Evolutionary conservation across 2,113 vertebrate species (phyloP), one percentile per base, ranked within the genome.

Genomic region (Panthera leo): DNA sequence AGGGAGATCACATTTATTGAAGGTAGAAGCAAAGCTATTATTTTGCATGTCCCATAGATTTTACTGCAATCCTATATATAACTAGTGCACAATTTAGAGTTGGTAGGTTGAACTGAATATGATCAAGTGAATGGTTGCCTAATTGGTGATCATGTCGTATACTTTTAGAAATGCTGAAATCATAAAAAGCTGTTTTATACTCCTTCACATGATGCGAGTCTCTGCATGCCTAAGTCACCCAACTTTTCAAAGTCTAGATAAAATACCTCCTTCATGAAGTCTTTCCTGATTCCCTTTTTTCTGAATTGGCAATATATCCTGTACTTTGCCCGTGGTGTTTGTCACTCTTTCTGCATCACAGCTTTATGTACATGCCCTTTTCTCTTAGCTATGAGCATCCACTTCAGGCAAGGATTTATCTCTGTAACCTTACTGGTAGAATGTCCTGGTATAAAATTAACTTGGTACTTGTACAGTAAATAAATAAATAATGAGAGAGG

Each of bases 21-120:
- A 97, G 87, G 92, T 79, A 98, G 93, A 98, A 98, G 29, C 80
- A 97, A 95, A 94, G 94, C 98, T 95, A 92, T 97, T 98, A 98
- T 97, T 98, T 98, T 96, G 96, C 89, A 85, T 98, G 97, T 95
- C 96, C 96, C 76, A 94, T 29, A 97, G 96, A 98, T 96, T 87
- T 98, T 96, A 98, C 98, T 97, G 80, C 96, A 98, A 98, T 98
- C 86, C 93, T 96, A 93, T 90, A 34, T 67, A 83, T 48, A 93
- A 83, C 73, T 39, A 95, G 25, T 31, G 4, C 9, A 75, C 34
- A 68, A 84, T 96, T 96, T 92, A 88, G 42, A 96, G 34, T 76
- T 92, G 93, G 63, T 89, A 80, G 34, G 70, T 67, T 92, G 84
- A 96, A 96, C 0, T 82, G 68, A 94, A 85, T 76, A 82, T 85